Percentiles rank a stretch among this genome's conserved stretches.
These are phyloP conservation scores for Neoarius graeffei DNA, from an alignment of 2,113 vertebrate genomes.

Conservation along the genomic window DNA sequence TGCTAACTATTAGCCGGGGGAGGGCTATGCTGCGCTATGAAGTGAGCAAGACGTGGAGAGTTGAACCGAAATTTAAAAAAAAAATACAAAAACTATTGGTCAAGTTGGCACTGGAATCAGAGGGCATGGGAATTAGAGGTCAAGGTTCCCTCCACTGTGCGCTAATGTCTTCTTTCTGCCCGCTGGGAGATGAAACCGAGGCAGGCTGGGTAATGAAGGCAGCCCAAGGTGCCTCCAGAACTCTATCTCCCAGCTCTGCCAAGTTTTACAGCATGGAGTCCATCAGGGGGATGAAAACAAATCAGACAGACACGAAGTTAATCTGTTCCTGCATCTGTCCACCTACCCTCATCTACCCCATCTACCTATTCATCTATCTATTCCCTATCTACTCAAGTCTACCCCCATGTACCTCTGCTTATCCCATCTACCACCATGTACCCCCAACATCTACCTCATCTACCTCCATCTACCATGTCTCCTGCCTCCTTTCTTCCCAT, in stretches of 20 bases:
- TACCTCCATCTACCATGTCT: background rate
- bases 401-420: background rate
- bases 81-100: slow-evolving; percentile 29
- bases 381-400: background rate
- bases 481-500: background rate
- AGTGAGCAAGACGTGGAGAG: background rate
- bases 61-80: slow-evolving; percentile 52
- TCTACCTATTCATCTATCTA: background rate
- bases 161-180: slow-evolving; percentile 60
- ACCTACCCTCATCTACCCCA: background rate
- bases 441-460: background rate
- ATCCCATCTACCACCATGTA: background rate
- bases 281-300: slow-evolving; percentile 49
- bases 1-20: slow-evolving; percentile 15
- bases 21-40: background rate
- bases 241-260: slow-evolving; percentile 45
- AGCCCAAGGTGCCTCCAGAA: slow-evolving; percentile 51
- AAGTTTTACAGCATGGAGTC: slow-evolving; percentile 50
- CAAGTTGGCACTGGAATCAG: slow-evolving; percentile 30
- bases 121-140: slow-evolving; percentile 61
- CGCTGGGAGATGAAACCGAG: slow-evolving; percentile 39
- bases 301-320: slow-evolving; percentile 53
- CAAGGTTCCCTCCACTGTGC: slow-evolving; percentile 57
- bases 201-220: slow-evolving; percentile 51
- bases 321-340: slow-evolving; percentile 49